Evolutionary conservation across 1,140 invertebrate genomes (phyloP).

Genomic region (Colletes gigas): DNA sequence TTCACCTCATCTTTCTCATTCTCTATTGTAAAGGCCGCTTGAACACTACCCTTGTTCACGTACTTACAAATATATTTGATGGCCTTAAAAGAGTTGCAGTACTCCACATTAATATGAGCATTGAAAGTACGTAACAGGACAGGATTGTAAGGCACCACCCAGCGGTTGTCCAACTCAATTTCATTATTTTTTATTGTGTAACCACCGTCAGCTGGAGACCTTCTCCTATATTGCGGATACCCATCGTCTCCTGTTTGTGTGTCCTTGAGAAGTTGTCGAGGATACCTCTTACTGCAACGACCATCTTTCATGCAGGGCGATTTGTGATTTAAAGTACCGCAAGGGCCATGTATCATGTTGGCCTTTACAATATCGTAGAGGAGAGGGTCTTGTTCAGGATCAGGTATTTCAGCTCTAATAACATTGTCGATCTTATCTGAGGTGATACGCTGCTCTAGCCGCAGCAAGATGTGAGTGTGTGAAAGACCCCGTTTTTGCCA

Average conservation of each 20-base stretch:
- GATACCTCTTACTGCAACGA: not conserved
- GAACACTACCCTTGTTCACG: not conserved
- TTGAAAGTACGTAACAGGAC: not conserved
- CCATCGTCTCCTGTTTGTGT: not conserved
- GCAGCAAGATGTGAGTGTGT: not conserved
- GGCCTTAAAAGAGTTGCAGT: not conserved
- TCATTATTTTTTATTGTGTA: not conserved
- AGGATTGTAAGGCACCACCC: not conserved
- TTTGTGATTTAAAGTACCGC: not conserved
- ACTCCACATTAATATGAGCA: not conserved
- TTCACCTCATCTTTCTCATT: not conserved
- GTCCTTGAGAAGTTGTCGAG: not conserved
- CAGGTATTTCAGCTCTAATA: not conserved
- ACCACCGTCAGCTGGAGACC: not conserved
- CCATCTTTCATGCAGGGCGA: not conserved
- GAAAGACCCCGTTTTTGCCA: not conserved
- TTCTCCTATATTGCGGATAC: not conserved
- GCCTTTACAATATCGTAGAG: not conserved
- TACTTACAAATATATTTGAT: slow-evolving; percentile 1
- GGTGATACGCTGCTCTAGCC: not conserved
- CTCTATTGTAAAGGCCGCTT: not conserved
- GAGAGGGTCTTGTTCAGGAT: not conserved
- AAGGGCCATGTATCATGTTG: not conserved
- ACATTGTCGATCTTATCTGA: not conserved
- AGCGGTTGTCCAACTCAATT: not conserved